Percentiles rank a stretch among this genome's conserved stretches.
Evolutionary conservation across 2,888 invertebrate genomes (phyloP).

Genomic region (Callinectes sapidus): DNA sequence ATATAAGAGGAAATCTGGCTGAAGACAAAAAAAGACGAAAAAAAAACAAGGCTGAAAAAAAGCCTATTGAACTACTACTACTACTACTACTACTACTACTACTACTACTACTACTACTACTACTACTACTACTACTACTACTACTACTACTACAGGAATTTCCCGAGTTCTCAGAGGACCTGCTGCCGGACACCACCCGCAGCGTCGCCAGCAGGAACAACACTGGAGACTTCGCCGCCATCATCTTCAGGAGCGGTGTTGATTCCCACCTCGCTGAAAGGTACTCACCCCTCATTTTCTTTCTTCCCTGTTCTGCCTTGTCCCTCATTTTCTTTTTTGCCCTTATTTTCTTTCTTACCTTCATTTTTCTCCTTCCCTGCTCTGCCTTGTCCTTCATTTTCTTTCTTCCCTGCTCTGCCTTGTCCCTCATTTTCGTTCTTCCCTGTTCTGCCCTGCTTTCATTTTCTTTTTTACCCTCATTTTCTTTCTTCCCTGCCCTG

Average conservation of each 20-base stretch:
- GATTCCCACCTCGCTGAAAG: conserved; percentile 74
- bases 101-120: conserved; percentile 26
- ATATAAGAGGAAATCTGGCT: too few relatives aligned
- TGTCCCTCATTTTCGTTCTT: too few relatives aligned
- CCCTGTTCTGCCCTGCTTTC: too few relatives aligned
- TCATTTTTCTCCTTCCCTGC: too few relatives aligned
- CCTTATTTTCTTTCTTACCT: neutral
- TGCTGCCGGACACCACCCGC: conserved; percentile 65
- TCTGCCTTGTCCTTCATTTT: neutral
- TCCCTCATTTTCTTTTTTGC: neutral
- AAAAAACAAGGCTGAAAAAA: too few relatives aligned
- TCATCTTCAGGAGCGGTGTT: conserved; percentile 74
- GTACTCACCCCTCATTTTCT: too few relatives aligned
- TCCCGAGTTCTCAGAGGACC: conserved; percentile 45
- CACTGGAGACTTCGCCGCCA: conserved; percentile 75
- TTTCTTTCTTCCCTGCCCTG: too few relatives aligned
- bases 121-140: conserved; percentile 23
- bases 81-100: neutral
- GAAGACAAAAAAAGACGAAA: too few relatives aligned
- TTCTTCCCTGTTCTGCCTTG: too few relatives aligned
- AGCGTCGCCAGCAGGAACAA: conserved; percentile 73
- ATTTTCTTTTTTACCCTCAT: too few relatives aligned
- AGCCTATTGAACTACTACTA: too few relatives aligned
- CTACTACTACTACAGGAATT: conserved; percentile 56
- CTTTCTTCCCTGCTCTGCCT: too few relatives aligned